A percentile compares a stretch with the other conserved stretches of the same genome.
These are phyloP conservation scores for Manis pentadactyla DNA, from an alignment of 2,797 vertebrate species.

Conservation along the genomic window DNA sequence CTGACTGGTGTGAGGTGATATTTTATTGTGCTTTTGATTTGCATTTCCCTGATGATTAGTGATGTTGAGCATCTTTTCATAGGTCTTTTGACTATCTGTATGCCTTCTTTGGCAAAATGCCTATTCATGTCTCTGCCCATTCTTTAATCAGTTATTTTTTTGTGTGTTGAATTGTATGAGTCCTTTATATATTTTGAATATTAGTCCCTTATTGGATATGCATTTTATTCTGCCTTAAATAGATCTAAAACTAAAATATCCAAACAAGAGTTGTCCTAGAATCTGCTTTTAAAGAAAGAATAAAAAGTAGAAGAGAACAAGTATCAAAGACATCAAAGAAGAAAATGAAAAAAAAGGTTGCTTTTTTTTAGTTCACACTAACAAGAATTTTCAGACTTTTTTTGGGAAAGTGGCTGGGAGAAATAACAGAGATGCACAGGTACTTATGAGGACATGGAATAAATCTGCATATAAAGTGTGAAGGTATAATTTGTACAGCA, in stretches of 20 bases:
- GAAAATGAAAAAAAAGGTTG: neutral
- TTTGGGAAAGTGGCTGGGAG: fast-evolving
- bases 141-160: too few relatives aligned
- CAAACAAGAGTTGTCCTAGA: neutral
- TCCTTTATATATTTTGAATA: too few relatives aligned
- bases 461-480: neutral
- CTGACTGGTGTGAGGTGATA: too few relatives aligned
- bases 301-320: neutral
- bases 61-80: too few relatives aligned
- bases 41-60: too few relatives aligned
- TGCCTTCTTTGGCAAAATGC: too few relatives aligned
- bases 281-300: neutral
- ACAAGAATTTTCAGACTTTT: neutral
- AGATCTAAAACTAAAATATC: constrained; percentile 31
- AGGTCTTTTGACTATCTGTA: too few relatives aligned
- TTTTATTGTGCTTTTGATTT: too few relatives aligned
- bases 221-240: neutral
- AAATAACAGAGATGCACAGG: neutral
- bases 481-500: neutral
- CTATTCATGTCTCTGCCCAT: too few relatives aligned
- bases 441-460: neutral
- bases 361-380: constrained; percentile 38
- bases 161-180: too few relatives aligned
- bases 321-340: neutral
- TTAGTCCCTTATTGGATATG: neutral